Percentiles rank a stretch among this genome's conserved stretches.
Evolutionary conservation across 2,797 vertebrate genomes (phyloP).

Genomic region (Crypturellus tataupa): DNA sequence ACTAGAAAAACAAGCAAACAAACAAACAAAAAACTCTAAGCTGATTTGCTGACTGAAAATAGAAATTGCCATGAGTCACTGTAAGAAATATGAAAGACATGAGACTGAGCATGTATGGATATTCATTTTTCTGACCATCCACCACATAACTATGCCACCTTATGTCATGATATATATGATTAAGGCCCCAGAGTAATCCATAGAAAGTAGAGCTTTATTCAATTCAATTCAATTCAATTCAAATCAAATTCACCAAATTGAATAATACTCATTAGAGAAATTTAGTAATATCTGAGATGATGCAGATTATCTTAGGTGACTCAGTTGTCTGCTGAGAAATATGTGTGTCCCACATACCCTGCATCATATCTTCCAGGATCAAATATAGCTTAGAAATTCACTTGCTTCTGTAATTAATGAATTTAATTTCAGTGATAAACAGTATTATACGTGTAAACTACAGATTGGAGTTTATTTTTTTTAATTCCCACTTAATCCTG

Average conservation of each 20-base stretch:
- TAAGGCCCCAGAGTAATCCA: neutral
- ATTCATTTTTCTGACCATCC: neutral
- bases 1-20: neutral
- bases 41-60: neutral
- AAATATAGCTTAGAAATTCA: neutral
- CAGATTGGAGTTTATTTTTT: neutral
- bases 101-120: neutral
- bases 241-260: no score
- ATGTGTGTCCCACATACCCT: no score
- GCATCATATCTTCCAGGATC: neutral
- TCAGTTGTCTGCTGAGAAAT: neutral
- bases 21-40: neutral
- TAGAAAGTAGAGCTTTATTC: neutral
- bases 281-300: neutral
- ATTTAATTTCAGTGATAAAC: neutral
- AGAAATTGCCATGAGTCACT: neutral
- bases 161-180: accelerated
- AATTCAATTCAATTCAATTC: neutral
- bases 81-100: neutral
- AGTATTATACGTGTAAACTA: neutral
- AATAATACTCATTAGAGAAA: neutral
- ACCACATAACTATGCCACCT: neutral
- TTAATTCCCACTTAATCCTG: neutral
- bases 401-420: neutral
- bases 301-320: neutral